Base-by-base conservation (phyloP, 2,888 invertebrate genomes). In the Melieria crassipennis region DNA sequence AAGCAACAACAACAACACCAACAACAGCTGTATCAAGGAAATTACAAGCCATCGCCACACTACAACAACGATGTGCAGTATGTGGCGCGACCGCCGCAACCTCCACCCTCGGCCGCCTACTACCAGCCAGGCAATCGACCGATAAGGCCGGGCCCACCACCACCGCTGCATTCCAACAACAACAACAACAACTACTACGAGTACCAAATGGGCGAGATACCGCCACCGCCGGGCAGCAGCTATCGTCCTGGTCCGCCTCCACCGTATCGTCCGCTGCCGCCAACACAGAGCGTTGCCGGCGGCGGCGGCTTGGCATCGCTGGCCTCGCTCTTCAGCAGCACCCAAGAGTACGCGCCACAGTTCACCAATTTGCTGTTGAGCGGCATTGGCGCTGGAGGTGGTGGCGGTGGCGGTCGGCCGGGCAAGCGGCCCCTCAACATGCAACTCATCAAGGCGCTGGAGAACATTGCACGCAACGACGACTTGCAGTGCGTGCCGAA, bases 401-500 rank as follows among this genome's bases (percentile, higher is more conserved):
- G 73, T 30, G 73, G 70, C 52, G 69, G 76, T 11, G 63, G 73
- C 30, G 71, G 63, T 11, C 65, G 50, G n/a, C 30, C 70, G 9
- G 58, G 65, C 7, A 68, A 71, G 60, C 80, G 83, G 52, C 84
- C 84, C 45, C 77, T 84, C 74, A 84, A 83, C 78, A 81, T 81
- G 77, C 85, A 86, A 79, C 83, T 87, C 78, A 83, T 83, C 78
- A 85, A 79, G 76, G 90, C 90, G 11, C 83, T 92, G 75, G 87
- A 88, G 78, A 90, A 91, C 74, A 90, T 92, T 78, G 89, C 91
- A 16, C 87, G 89, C 78, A 91, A 93, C 84, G 95, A 95, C 84
- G 93, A 94, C 83, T 89, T 91, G 79, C 91, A 92, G 80, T 95
- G 95, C 85, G 93, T 95, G 73, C 92, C 94, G 4, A 89, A 93